Evolutionary conservation across 2,797 vertebrate species (phyloP).

Genomic region (Haliaeetus albicilla): DNA sequence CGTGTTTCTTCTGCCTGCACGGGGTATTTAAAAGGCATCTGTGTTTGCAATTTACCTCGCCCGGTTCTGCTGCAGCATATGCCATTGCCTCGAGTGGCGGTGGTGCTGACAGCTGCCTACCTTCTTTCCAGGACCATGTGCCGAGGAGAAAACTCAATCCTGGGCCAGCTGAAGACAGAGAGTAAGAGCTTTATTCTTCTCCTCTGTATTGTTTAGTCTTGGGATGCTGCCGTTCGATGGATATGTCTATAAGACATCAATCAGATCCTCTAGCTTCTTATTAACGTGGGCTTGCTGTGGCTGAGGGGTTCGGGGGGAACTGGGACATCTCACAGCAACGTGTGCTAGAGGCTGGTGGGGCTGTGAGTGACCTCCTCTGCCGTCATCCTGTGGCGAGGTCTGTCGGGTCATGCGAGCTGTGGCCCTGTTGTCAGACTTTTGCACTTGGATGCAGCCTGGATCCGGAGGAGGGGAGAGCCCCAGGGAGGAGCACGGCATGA

Average conservation of each 20-base stretch:
- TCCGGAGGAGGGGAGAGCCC: not conserved
- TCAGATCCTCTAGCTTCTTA: not conserved
- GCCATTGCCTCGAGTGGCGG: accelerated
- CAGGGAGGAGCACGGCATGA: not conserved
- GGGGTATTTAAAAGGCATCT: not conserved
- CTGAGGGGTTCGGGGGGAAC: not conserved
- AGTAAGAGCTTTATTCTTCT: conserved; percentile 79
- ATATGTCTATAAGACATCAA: accelerated
- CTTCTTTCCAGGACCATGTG: conserved; percentile 88
- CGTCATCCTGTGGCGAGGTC: accelerated
- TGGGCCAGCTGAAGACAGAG: conserved; percentile 86
- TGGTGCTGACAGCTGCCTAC: conserved; percentile 6
- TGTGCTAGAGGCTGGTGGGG: not conserved
- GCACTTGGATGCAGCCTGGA: not conserved
- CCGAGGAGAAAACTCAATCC: conserved; percentile 92
- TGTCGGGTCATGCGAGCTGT: accelerated
- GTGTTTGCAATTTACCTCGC: not conserved
- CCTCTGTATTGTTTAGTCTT: not conserved
- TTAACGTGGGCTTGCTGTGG: not conserved
- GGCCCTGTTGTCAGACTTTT: not conserved
- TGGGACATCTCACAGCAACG: not conserved
- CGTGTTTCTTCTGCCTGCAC: not conserved
- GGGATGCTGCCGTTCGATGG: not conserved
- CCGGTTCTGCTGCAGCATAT: not conserved
- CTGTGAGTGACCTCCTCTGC: not conserved